Base-by-base conservation (phyloP, 2,797 vertebrate species). In the Picus viridis region DNA sequence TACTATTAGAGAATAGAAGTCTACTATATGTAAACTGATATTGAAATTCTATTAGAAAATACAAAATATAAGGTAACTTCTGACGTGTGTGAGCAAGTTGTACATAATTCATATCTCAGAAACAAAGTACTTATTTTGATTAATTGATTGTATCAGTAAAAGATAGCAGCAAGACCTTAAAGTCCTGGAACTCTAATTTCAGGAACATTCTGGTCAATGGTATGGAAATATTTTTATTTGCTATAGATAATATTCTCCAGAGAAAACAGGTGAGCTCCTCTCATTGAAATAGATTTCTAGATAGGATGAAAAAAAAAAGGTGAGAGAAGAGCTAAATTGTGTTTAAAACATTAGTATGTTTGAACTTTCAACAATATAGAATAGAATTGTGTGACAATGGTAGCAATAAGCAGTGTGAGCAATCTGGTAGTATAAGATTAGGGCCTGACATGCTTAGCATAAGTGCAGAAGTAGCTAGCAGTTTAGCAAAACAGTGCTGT, bases 101-200 rank as follows among this genome's bases (percentile, higher is more conserved):
- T 9, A 51, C 69, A 57, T 71, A 93, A 82, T 64, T 93, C 65
- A 45, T 63, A 58, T 51, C 49, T 84, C 41, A 63, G 69, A 75
- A 93, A 78, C 10, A 79, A 88, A 79, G 26, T 43, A 59, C 16
- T 73, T 91, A 18, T 82, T 93, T 96, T 78, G 26, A 83, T 86
- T 90, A 36, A 89, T 83, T 89, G 83, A 86, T 92, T 94, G 43
- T 71, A 86, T 67, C 29, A 79, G 22, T 86, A 63, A 91, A 90
- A 92, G 84, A 49, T 4, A 63, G 5, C 26, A 67, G 39, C 17
- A 65, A 71, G 47, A 36, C 9, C 22, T 54, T 88, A 51, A 74
- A 85, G 32, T 68, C 12, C 19, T 59, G 13, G 20, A 14, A 84
- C 24, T 73, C 12, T 89, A 83, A 75, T 90, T 75, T 93, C 73